Evolutionary conservation across 1,140 invertebrate species (phyloP), one percentile per base, ranked within the genome.

Genomic region (Sitobion miscanthi): DNA sequence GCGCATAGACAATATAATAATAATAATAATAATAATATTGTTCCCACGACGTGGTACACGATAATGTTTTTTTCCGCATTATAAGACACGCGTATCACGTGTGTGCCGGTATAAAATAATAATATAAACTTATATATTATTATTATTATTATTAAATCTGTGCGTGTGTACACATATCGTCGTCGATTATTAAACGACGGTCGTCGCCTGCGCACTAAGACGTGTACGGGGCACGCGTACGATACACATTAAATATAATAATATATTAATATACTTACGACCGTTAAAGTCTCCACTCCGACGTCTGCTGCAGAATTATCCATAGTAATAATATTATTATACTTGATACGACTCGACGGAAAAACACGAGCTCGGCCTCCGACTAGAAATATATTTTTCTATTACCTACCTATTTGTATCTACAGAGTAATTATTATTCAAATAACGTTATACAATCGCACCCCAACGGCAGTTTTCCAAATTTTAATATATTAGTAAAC

Each of bases 21-120:
- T 30, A 62, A 62, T 69, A n/a, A 69, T 69, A 69, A 69, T 77
- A 77, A 77, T 77, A 77, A 77, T 77, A n/a, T n/a, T 77, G 62
- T 77, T 77, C 62, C 62, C 62, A 77, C 62, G 62, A n/a, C 62
- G n/a, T 77, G n/a, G 30, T n/a, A 77, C 62, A 77, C 62, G 62
- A 77, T 77, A 77, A 77, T 77, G n/a, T 77, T 14, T 77, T 77
- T 77, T 77, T 77, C 17, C 30, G 62, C 62, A 77, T 77, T 77
- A 77, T n/a, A n/a, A 77, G n/a, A 77, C 14, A 77, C 62, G 57
- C 57, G 62, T 77, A 77, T n/a, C 62, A 77, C 62, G 62, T 77
- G 62, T 77, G 30, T n/a, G n/a, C 62, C 14, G 17, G 62, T n/a
- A 77, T 77, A 77, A 77, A 77, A 77, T 77, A 77, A 77, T 77